Conservation (phyloP, 2,113 vertebrate genomes). For the Myanophis thanlyinensis region DNA sequence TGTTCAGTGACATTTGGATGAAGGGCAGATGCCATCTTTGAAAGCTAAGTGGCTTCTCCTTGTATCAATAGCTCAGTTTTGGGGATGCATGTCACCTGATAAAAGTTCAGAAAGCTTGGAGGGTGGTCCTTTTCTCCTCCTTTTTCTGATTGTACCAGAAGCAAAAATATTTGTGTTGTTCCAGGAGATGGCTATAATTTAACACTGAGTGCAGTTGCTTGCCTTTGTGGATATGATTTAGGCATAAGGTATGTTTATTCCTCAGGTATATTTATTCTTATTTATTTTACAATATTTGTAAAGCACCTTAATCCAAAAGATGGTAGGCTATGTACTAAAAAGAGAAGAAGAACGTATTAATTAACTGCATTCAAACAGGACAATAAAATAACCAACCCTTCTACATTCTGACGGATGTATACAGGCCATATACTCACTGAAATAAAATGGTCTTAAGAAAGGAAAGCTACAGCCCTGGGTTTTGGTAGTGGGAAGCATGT, state of each 20-base stretch:
- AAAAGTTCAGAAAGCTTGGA: neutral
- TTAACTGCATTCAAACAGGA: neutral
- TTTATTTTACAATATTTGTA: neutral
- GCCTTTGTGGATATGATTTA: neutral
- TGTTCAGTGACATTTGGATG: neutral
- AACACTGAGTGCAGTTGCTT: neutral
- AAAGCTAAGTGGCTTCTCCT: neutral
- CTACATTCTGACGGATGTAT: neutral
- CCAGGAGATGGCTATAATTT: neutral
- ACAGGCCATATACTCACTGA: neutral
- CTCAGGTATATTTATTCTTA: neutral
- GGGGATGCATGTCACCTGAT: neutral
- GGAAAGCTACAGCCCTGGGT: neutral
- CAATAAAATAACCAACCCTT: neutral
- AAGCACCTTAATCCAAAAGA: neutral
- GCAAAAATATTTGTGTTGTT: neutral
- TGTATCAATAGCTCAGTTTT: neutral
- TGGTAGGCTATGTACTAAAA: neutral
- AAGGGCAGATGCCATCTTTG: neutral
- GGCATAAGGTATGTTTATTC: no score
- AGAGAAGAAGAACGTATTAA: neutral
- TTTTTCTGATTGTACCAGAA: neutral
- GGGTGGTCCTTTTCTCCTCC: neutral
- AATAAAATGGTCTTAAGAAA: neutral
- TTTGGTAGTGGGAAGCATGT: neutral